These are phyloP conservation scores for Saguinus midas DNA, from an alignment of 2,113 vertebrate species.

Conservation along the genomic window DNA sequence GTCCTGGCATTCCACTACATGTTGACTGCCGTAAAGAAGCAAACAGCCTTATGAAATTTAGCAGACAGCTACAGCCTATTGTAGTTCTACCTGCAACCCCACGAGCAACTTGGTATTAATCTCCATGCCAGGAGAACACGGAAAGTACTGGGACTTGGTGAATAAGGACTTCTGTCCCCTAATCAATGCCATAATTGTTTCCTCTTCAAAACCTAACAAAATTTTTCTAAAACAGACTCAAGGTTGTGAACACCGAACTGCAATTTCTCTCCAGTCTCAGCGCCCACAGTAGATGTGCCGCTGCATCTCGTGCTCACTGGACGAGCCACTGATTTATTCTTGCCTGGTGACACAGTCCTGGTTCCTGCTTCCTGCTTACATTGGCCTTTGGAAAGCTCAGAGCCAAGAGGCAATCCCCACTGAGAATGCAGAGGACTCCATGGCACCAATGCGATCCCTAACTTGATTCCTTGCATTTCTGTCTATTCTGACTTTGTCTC, in stretches of 20 bases:
- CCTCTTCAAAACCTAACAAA: neutral
- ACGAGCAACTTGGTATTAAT: neutral
- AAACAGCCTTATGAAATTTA: conserved; percentile 12
- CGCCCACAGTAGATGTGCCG: no score
- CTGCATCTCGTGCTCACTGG: neutral
- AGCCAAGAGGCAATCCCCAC: neutral
- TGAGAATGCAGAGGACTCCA: neutral
- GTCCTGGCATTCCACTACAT: conserved; percentile 36
- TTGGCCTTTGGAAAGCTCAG: neutral
- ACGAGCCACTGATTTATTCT: neutral
- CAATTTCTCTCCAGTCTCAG: neutral
- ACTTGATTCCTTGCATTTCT: neutral
- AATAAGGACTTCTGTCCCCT: neutral
- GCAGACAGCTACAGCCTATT: neutral
- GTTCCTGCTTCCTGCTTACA: neutral
- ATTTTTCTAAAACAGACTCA: rapidly evolving
- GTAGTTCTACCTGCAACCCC: neutral
- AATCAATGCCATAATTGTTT: neutral
- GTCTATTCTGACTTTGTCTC: neutral
- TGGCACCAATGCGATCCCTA: rapidly evolving
- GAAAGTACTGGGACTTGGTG: neutral
- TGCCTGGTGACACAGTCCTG: neutral
- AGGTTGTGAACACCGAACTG: neutral
- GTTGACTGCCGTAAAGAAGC: neutral
- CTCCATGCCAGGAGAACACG: neutral